Evolutionary conservation across 2,797 vertebrate genomes (phyloP).

Genomic region (Alectoris magna): DNA sequence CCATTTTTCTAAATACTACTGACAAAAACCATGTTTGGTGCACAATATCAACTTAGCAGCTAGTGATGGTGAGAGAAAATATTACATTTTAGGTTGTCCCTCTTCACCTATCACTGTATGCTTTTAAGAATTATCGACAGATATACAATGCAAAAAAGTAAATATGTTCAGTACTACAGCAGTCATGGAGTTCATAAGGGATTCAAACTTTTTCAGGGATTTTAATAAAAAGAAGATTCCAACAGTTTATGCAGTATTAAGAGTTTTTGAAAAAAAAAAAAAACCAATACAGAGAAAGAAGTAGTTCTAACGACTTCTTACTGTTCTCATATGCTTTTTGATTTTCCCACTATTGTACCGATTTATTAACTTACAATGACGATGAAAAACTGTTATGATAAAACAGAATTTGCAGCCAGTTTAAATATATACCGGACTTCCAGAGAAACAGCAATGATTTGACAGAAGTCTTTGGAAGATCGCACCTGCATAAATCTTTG

Average conservation of each 20-base stretch:
- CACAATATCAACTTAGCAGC: not conserved
- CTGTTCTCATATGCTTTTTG: not conserved
- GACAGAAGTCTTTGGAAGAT: not conserved
- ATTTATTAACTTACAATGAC: not conserved
- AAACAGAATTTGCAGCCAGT: not conserved
- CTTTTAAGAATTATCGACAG: not conserved
- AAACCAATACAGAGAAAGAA: not conserved
- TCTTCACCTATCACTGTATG: not conserved
- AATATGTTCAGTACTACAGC: not conserved
- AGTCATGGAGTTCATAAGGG: not conserved
- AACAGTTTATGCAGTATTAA: not conserved
- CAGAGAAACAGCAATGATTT: not conserved
- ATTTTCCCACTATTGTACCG: not conserved
- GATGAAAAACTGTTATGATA: not conserved
- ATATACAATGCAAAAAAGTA: not conserved
- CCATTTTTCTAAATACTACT: not conserved
- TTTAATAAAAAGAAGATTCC: not conserved
- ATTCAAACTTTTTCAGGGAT: not conserved
- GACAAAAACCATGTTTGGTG: not conserved
- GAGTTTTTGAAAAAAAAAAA: not conserved
- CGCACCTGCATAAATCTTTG: not conserved
- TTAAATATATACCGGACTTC: not conserved
- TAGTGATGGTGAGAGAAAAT: not conserved
- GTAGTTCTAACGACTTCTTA: not conserved
- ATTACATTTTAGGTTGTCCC: not conserved